A percentile compares a stretch with the other conserved stretches of the same genome.
Conservation (phyloP, 2,888 invertebrate genomes). For the Hirudinaria manillensis region DNA sequence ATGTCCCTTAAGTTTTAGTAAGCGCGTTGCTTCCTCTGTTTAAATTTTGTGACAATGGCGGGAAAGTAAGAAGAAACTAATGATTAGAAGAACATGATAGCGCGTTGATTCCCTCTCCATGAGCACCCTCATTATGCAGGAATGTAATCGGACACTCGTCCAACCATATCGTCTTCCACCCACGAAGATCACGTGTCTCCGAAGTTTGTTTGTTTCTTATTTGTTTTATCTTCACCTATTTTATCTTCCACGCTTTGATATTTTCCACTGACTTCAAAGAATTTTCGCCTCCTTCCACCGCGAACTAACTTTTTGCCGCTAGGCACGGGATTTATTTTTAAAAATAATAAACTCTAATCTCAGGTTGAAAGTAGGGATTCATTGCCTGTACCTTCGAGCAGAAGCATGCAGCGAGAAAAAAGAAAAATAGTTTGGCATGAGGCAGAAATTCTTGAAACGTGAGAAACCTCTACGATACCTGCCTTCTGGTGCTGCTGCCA, state of each 20-base stretch:
- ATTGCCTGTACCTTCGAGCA: no score
- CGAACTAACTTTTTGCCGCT: neutral
- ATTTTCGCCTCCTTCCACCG: neutral
- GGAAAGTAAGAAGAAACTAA: conserved; percentile 4
- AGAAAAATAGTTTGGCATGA: conserved; percentile 9
- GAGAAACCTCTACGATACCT: conserved; percentile 14
- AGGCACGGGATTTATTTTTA: neutral
- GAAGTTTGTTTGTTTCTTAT: conserved; percentile 17
- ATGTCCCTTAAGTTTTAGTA: no score
- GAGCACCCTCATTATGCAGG: conserved; percentile 19
- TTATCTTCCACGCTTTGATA: conserved; percentile 16
- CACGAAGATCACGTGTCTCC: conserved; percentile 12
- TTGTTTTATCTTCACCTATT: conserved; percentile 18
- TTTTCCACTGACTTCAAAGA: conserved; percentile 13
- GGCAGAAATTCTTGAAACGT: conserved; percentile 15
- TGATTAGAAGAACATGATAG: conserved; percentile 16
- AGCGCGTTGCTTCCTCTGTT: no score
- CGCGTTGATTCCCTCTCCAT: neutral
- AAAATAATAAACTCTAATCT: conserved; percentile 6
- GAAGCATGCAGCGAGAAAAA: neutral
- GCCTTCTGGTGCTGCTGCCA: conserved; percentile 18
- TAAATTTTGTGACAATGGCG: neutral
- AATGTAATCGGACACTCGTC: conserved; percentile 17
- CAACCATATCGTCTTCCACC: conserved; percentile 20
- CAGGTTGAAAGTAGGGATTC: no score